Evolutionary conservation across 2,888 invertebrate species (phyloP).

Genomic region (Rugalucina vietnamica): DNA sequence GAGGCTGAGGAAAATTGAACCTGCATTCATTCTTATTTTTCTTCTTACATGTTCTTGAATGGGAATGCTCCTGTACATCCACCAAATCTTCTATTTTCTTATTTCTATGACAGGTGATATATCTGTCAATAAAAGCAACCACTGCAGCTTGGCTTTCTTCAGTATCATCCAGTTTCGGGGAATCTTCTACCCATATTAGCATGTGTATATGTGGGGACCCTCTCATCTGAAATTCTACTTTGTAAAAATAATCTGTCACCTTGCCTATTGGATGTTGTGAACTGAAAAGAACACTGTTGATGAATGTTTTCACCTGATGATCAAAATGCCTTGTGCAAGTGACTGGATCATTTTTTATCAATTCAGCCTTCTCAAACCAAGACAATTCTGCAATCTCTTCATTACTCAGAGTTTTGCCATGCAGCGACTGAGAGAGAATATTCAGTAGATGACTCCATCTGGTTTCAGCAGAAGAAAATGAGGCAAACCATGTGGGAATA

Average conservation of each 20-base stretch:
- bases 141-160: background rate
- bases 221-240: constrained; percentile 56
- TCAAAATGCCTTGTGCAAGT: constrained; percentile 59
- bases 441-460: constrained; percentile 43
- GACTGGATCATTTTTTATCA: constrained; percentile 45
- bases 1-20: constrained; percentile 58
- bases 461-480: constrained; percentile 54
- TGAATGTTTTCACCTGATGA: constrained; percentile 43
- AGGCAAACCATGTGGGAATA: constrained; percentile 43
- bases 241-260: constrained; percentile 53
- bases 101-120: constrained; percentile 32
- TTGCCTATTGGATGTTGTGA: constrained; percentile 33
- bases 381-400: background rate
- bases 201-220: constrained; percentile 54
- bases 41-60: constrained; percentile 41
- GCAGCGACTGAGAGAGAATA: constrained; percentile 17
- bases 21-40: constrained; percentile 37
- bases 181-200: constrained; percentile 46
- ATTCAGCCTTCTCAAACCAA: constrained; percentile 28
- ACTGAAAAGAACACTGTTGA: constrained; percentile 19
- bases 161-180: constrained; percentile 25
- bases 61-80: constrained; percentile 28
- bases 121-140: constrained; percentile 42
- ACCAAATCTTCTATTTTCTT: background rate
- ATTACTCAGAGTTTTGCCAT: background rate